Evolutionary conservation across 2,113 vertebrate genomes (phyloP), one percentile per base, ranked within the genome.

Genomic region (Motacilla tschutschensis): DNA sequence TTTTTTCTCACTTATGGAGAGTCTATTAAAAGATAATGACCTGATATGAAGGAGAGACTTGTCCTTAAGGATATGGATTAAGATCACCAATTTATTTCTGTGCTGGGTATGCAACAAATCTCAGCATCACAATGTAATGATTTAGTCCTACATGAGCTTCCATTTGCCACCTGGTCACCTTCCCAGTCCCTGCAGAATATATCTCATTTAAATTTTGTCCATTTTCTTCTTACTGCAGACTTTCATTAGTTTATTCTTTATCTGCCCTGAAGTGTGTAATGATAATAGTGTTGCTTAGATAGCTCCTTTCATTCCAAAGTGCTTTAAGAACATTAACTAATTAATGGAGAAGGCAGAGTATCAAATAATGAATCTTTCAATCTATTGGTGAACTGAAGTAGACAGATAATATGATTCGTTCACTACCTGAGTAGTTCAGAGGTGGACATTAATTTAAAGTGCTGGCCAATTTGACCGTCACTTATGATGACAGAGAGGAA

Each of bases 291-390:
- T 85, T 88, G 53, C 83, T 91, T 79, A 86, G 77, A 66, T 33
- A 88, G 65, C 29, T 79, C 28, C 63, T 86, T 88, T 82, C 71
- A 67, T 79, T 93, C 83, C 54, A 83, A 92, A 93, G 38, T 65
- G 67, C 79, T 93, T 94, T 84, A 83, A 69, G 88, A 95, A 90
- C 83, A 87, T 92, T 89, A 88, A 38, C 79, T 89, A 92, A 96
- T 94, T 95, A 91, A 95, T 91, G 73, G 80, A 85, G 80, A 84
- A 92, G 33, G 40, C 62, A 89, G 41, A 83, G 14, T 48, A 85
- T 81, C 65, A 79, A 83, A 85, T 84, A 92, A 91, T 79, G 50
- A 84, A 28, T 65, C 85, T 89, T 84, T 86, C 59, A 79, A n/a
- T 86, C 74, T 79, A 25, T 40, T 75, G 70, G 71, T 74, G 73